A percentile compares a stretch with the other conserved stretches of the same genome.
phyloP scores from a whole-genome alignment of 2,888 invertebrate genomes.

The Lasioglossum zephyrum region DNA sequence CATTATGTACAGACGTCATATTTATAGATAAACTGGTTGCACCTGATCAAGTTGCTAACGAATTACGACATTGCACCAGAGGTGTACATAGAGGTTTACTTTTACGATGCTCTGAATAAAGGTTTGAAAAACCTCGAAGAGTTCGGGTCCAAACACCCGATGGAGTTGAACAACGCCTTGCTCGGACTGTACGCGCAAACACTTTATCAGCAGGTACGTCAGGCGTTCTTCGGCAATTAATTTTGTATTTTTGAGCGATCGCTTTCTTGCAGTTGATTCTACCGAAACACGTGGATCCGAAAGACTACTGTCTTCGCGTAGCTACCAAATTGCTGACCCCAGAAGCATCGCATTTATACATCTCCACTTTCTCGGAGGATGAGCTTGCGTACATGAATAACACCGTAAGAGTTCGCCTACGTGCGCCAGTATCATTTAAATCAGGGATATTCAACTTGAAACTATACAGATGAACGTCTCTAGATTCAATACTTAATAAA shows the following conservation, averaged over 20 bases:
- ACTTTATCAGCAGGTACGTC: conserved; percentile 71
- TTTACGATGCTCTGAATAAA: conserved; percentile 57
- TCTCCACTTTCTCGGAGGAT: conserved; percentile 68
- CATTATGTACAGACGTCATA: neutral
- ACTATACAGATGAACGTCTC: neutral
- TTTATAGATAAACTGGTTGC: conserved; percentile 72
- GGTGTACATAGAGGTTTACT: conserved; percentile 69
- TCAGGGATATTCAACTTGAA: neutral
- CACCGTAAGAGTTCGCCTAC: conserved; percentile 55
- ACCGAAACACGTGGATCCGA: conserved; percentile 51
- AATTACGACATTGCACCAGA: conserved; percentile 26
- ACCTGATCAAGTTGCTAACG: conserved; percentile 63
- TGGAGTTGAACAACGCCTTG: conserved; percentile 70
- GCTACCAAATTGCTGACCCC: conserved; percentile 64
- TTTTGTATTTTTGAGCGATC: neutral
- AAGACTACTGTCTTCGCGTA: conserved; percentile 68
- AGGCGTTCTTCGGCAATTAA: neutral
- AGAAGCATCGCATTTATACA: conserved; percentile 73
- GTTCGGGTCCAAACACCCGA: conserved; percentile 25
- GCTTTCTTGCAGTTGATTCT: conserved; percentile 66
- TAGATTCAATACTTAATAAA: neutral
- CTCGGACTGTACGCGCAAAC: conserved; percentile 72
- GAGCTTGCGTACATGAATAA: conserved; percentile 64
- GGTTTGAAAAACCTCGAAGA: conserved; percentile 58
- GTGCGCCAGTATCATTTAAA: neutral